A percentile compares a stretch with the other conserved stretches of the same genome.
phyloP scores from a whole-genome alignment of 1,140 invertebrate genomes.

The Sesamia nonagrioides region DNA sequence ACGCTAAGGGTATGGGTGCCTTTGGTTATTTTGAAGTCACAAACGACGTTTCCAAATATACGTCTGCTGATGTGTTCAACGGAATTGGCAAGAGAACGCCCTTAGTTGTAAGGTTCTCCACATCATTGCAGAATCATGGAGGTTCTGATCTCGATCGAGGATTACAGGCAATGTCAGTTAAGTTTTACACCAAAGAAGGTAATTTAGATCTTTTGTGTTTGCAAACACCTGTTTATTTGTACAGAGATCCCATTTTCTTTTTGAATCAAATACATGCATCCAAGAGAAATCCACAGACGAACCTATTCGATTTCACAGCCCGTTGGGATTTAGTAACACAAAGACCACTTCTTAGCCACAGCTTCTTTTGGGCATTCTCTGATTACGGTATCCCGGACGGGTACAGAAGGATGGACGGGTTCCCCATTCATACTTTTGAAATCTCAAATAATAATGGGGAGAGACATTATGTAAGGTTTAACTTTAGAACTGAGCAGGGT shows the following conservation, averaged over 20 bases:
- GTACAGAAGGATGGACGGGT: constrained; percentile 91
- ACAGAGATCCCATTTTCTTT: constrained; percentile 88
- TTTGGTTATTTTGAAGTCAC: constrained; percentile 98
- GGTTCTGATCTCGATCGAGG: constrained; percentile 92
- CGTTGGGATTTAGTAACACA: constrained; percentile 88
- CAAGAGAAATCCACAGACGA: constrained; percentile 37
- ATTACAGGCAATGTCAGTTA: constrained; percentile 90
- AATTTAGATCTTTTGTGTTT: constrained; percentile 91
- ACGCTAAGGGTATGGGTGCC: constrained; percentile 97
- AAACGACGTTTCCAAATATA: constrained; percentile 95
- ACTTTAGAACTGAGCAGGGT: constrained; percentile 91
- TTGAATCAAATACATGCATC: not conserved
- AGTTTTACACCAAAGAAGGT: constrained; percentile 92
- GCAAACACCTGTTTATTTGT: constrained; percentile 90
- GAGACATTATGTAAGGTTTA: constrained; percentile 92
- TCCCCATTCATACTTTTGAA: constrained; percentile 91
- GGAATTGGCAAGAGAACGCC: constrained; percentile 95
- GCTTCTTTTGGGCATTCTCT: constrained; percentile 93
- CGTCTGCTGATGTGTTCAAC: constrained; percentile 94
- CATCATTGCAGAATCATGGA: no score
- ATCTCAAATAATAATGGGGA: constrained; percentile 89
- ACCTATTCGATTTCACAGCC: constrained; percentile 1
- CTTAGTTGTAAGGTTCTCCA: constrained; percentile 91
- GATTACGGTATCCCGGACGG: constrained; percentile 96
- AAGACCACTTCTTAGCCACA: constrained; percentile 93